These are phyloP conservation scores for Aspiorhynchus laticeps DNA, from an alignment of 2,113 vertebrate genomes.

Conservation along the genomic window DNA sequence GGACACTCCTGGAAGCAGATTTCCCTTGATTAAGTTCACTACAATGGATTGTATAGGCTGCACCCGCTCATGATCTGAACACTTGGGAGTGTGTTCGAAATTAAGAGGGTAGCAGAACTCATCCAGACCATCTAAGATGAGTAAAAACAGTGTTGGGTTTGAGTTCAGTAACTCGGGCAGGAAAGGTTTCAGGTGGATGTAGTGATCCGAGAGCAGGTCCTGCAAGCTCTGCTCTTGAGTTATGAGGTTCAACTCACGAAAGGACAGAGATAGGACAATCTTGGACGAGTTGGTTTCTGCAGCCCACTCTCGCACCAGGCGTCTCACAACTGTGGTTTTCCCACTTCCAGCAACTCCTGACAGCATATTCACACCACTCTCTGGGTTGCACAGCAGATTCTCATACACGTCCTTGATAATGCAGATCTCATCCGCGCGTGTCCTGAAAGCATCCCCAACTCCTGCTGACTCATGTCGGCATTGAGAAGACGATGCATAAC, in stretches of 20 bases:
- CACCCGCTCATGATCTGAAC: slow-evolving; percentile 59
- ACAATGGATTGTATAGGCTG: slow-evolving; percentile 52
- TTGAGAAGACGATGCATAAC: slow-evolving; percentile 38
- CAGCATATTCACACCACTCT: slow-evolving; percentile 50
- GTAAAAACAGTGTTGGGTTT: slow-evolving; percentile 49
- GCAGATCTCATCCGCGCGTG: slow-evolving; percentile 39
- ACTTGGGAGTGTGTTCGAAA: slow-evolving; percentile 62
- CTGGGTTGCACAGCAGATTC: slow-evolving; percentile 36
- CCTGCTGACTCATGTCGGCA: slow-evolving; percentile 58
- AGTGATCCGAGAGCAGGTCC: slow-evolving; percentile 58
- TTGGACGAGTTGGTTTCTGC: slow-evolving; percentile 33
- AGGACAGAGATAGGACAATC: slow-evolving; percentile 57
- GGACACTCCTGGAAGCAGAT: slow-evolving; percentile 57
- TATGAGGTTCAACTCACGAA: slow-evolving; percentile 64
- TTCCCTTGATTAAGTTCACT: slow-evolving; percentile 65
- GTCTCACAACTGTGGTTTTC: slow-evolving; percentile 63
- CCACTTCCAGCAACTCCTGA: slow-evolving; percentile 65
- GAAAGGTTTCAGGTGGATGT: slow-evolving; percentile 61
- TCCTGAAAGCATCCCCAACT: slow-evolving; percentile 57
- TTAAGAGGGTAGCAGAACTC: slow-evolving; percentile 61
- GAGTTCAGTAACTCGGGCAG: slow-evolving; percentile 49
- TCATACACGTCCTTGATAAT: slow-evolving; percentile 52
- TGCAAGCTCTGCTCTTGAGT: slow-evolving; percentile 54
- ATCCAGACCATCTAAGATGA: slow-evolving; percentile 65
- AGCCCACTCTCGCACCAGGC: slow-evolving; percentile 59